Evolutionary conservation across 2,113 vertebrate genomes (phyloP).

Genomic region (Pelecanus crispus): DNA sequence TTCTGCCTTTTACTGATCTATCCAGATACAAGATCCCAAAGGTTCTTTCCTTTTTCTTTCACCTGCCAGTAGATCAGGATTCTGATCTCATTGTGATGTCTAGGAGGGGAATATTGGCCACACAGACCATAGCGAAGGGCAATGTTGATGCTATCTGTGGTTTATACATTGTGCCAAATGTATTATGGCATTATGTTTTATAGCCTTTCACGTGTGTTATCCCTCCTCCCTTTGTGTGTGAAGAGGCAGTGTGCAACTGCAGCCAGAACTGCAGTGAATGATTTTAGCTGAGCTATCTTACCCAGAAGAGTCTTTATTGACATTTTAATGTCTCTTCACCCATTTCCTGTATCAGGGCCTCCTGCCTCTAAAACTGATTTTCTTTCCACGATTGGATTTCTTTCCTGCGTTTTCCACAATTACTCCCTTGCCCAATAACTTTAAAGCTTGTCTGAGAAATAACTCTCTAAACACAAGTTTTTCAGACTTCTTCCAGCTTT

Average conservation of each 20-base stretch:
- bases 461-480: not conserved
- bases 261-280: not conserved
- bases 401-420: not conserved
- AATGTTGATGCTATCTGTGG: slow-evolving; percentile 30
- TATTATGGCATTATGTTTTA: slow-evolving; percentile 10
- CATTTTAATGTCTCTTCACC: slow-evolving; percentile 29
- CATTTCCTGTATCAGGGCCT: not conserved
- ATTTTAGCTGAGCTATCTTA: slow-evolving; percentile 8
- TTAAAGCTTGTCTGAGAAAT: not conserved
- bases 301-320: slow-evolving; percentile 23
- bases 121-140: slow-evolving; percentile 37
- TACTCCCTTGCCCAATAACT: not conserved
- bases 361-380: slow-evolving; percentile 14
- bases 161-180: slow-evolving; percentile 19
- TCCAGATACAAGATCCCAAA: slow-evolving; percentile 23
- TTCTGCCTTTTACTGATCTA: slow-evolving; percentile 5
- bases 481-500: not conserved
- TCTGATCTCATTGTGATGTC: slow-evolving; percentile 18
- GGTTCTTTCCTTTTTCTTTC: slow-evolving; percentile 11
- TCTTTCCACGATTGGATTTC: not conserved
- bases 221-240: not conserved
- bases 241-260: not conserved
- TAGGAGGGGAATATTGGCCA: slow-evolving; percentile 4
- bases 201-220: not conserved
- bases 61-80: not conserved